A percentile compares a stretch with the other conserved stretches of the same genome.
These are phyloP conservation scores for Drosophila albomicans DNA, from an alignment of 1,140 invertebrate species.

Conservation along the genomic window DNA sequence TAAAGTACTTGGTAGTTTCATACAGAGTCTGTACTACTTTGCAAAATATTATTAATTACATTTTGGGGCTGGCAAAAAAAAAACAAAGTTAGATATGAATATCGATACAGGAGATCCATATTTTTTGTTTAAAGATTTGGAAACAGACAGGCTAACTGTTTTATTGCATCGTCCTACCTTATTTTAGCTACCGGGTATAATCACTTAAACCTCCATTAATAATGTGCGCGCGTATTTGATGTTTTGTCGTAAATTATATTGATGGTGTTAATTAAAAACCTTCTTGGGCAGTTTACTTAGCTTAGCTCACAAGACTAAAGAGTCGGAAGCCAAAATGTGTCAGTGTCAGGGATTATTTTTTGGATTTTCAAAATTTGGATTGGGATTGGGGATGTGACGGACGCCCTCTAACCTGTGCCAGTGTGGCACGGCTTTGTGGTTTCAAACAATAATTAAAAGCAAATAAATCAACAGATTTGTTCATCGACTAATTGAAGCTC, in stretches of 20 bases:
- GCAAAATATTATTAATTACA: too few species aligned
- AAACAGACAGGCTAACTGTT: not conserved
- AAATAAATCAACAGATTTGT: constrained; percentile 84
- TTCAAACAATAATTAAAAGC: constrained; percentile 82
- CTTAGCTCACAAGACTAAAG: not conserved
- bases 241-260: constrained; percentile 73
- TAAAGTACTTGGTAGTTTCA: too few species aligned
- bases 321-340: constrained; percentile 27
- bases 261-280: constrained; percentile 80
- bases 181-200: constrained; percentile 3
- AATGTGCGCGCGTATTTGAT: constrained; percentile 54
- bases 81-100: too few species aligned
- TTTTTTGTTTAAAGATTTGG: too few species aligned
- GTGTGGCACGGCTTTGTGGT: constrained; percentile 69
- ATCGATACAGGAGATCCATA: too few species aligned
- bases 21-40: too few species aligned
- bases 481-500: constrained; percentile 81
- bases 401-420: constrained; percentile 41
- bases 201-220: constrained; percentile 64
- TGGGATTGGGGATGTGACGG: constrained; percentile 24
- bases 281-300: constrained; percentile 50
- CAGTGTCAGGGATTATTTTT: constrained; percentile 2
- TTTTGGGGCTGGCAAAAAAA: too few species aligned
- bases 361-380: too few species aligned
- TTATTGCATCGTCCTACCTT: not conserved